A percentile compares a stretch with the other conserved stretches of the same genome.
These are phyloP conservation scores for Bombyx mandarina DNA, from an alignment of 1,140 invertebrate genomes.

Conservation along the genomic window DNA sequence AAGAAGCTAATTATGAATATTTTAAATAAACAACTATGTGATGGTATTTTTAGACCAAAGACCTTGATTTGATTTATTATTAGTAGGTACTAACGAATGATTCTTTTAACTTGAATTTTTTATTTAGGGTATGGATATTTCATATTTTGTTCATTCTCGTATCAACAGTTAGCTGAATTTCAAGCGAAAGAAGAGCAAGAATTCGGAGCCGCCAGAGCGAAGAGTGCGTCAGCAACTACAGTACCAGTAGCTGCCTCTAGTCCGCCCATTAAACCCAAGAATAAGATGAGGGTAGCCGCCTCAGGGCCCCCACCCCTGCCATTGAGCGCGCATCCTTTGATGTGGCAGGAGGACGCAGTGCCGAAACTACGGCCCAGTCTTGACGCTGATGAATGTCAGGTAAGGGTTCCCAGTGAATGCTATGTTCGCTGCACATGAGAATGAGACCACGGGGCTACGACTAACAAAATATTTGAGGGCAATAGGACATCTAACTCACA, in stretches of 20 bases:
- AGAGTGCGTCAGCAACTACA: slow-evolving; percentile 3
- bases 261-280: slow-evolving; percentile 11
- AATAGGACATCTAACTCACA: no score
- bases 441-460: no score
- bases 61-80: not conserved
- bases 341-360: slow-evolving; percentile 44
- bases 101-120: not conserved
- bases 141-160: not conserved
- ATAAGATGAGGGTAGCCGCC: slow-evolving; percentile 29
- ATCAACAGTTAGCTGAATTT: slow-evolving; percentile 45
- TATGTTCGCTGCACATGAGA: no score
- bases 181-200: slow-evolving; percentile 53
- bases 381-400: slow-evolving; percentile 53
- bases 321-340: slow-evolving; percentile 33
- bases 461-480: no score
- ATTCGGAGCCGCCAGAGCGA: slow-evolving; percentile 27
- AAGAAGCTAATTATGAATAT: no score
- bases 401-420: slow-evolving; percentile 8
- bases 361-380: slow-evolving; percentile 32
- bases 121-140: not conserved
- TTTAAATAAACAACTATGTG: no score
- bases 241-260: not conserved
- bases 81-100: not conserved
- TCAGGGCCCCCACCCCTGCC: slow-evolving; percentile 40
- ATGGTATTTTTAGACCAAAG: not conserved